A percentile compares a stretch with the other conserved stretches of the same genome.
Evolutionary conservation across 2,113 vertebrate genomes (phyloP).

Genomic region (Perccottus glenii): DNA sequence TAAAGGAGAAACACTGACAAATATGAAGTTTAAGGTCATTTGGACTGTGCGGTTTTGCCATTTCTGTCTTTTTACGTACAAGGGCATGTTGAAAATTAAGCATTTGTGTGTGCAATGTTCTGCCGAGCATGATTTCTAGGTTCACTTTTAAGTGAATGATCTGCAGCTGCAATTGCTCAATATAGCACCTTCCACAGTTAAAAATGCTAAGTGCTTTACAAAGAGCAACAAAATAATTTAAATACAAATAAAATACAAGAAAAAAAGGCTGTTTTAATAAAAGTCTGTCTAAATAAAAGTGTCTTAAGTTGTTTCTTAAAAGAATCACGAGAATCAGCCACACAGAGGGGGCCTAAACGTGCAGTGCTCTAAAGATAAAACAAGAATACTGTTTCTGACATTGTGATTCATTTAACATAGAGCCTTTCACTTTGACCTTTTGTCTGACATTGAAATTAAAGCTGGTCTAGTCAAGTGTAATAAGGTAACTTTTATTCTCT

Average conservation of each 20-base stretch:
- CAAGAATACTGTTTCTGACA: too few relatives aligned
- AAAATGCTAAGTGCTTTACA: too few relatives aligned
- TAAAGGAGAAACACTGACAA: slow-evolving; percentile 43
- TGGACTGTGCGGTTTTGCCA: slow-evolving; percentile 14
- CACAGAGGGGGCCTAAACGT: too few relatives aligned
- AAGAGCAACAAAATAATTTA: too few relatives aligned
- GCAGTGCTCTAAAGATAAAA: too few relatives aligned
- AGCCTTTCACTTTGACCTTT: slow-evolving; percentile 25
- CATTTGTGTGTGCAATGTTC: slow-evolving; percentile 3
- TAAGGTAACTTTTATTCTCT: slow-evolving; percentile 67
- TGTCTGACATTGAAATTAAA: slow-evolving; percentile 46
- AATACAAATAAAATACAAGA: too few relatives aligned
- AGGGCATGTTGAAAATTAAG: background rate
- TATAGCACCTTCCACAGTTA: background rate
- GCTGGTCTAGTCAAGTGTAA: slow-evolving; percentile 48
- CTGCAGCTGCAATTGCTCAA: slow-evolving; percentile 29
- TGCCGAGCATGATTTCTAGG: slow-evolving; percentile 24
- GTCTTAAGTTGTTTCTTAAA: too few relatives aligned
- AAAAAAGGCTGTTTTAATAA: too few relatives aligned
- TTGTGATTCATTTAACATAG: slow-evolving; percentile 26
- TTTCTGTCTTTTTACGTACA: slow-evolving; percentile 11
- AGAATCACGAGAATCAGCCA: too few relatives aligned
- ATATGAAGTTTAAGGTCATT: slow-evolving; percentile 48
- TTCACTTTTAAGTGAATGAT: slow-evolving; percentile 35
- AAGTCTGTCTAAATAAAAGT: too few relatives aligned